A percentile compares a stretch with the other conserved stretches of the same genome.
phyloP scores from a whole-genome alignment of 2,888 invertebrate genomes.

The Ochropleura leucogaster region DNA sequence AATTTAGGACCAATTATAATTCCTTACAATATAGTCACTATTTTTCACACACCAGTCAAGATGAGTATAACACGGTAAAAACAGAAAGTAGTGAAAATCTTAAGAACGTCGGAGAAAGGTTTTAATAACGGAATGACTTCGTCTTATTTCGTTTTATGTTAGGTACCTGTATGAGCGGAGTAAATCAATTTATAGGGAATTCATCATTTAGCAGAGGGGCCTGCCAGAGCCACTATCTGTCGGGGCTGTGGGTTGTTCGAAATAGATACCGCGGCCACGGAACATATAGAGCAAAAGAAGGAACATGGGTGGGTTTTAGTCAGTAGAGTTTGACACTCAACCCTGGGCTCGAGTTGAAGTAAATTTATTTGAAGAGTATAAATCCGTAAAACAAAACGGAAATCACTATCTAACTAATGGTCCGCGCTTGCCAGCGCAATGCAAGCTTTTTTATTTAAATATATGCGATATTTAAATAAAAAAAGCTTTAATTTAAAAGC shows the following conservation, averaged over 20 bases:
- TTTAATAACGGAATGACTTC: constrained; percentile 43
- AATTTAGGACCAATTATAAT: constrained; percentile 60
- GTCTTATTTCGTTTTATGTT: constrained; percentile 32
- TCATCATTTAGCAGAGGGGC: not conserved
- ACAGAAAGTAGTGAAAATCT: constrained; percentile 58
- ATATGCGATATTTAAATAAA: too few relatives aligned
- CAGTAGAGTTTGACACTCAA: too few relatives aligned
- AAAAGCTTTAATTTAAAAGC: too few relatives aligned
- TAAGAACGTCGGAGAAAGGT: constrained; percentile 32
- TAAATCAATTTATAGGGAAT: constrained; percentile 4
- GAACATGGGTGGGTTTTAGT: too few relatives aligned
- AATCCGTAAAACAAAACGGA: too few relatives aligned
- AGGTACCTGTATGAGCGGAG: constrained; percentile 6
- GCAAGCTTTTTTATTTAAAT: too few relatives aligned
- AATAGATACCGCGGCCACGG: too few relatives aligned
- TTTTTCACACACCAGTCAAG: constrained; percentile 45
- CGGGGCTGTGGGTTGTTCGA: too few relatives aligned
- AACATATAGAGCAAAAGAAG: too few relatives aligned
- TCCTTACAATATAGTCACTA: constrained; percentile 53
- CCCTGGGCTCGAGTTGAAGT: too few relatives aligned
- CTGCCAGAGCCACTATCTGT: too few relatives aligned
- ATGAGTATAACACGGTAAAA: constrained; percentile 49
- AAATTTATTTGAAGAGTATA: too few relatives aligned
- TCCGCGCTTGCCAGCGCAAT: not conserved
- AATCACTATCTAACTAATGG: not conserved